These are phyloP conservation scores for Heterodera carotae DNA, from an alignment of 1,140 invertebrate genomes.

Conservation along the genomic window DNA sequence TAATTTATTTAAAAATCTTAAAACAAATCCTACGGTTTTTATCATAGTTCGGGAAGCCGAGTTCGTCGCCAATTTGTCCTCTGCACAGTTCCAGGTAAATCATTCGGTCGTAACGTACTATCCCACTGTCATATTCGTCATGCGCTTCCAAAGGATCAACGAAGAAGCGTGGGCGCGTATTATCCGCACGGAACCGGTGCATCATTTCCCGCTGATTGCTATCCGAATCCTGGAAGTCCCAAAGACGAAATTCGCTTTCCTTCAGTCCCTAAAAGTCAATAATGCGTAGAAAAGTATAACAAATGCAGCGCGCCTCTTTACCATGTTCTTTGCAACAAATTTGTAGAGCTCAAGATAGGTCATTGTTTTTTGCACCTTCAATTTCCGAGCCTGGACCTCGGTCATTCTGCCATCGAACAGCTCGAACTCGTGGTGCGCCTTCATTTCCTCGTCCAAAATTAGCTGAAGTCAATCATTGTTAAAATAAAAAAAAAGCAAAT, in stretches of 20 bases:
- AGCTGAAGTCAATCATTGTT: conserved; percentile 36
- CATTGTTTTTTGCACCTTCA: conserved; percentile 52
- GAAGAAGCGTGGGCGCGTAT: conserved; percentile 32
- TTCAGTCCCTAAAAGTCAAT: conserved; percentile 22
- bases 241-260: conserved; percentile 42
- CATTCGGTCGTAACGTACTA: conserved; percentile 34
- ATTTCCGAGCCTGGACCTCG: conserved; percentile 37
- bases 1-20: conserved; percentile 20
- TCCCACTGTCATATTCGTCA: conserved; percentile 22
- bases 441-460: conserved; percentile 47
- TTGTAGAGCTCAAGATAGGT: conserved; percentile 49
- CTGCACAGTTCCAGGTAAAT: conserved; percentile 44
- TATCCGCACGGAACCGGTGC: conserved; percentile 35
- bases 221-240: conserved; percentile 37
- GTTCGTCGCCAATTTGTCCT: neutral
- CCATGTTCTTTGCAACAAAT: conserved; percentile 45
- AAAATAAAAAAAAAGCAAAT: conserved; percentile 37
- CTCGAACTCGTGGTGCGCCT: conserved; percentile 52
- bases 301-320: conserved; percentile 8
- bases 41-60: conserved; percentile 39
- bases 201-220: conserved; percentile 21
- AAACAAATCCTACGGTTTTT: conserved; percentile 35
- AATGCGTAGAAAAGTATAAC: conserved; percentile 1
- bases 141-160: conserved; percentile 15
- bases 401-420: conserved; percentile 45